Evolutionary conservation across 1,140 invertebrate genomes (phyloP).

Genomic region (Drepana arcuata): DNA sequence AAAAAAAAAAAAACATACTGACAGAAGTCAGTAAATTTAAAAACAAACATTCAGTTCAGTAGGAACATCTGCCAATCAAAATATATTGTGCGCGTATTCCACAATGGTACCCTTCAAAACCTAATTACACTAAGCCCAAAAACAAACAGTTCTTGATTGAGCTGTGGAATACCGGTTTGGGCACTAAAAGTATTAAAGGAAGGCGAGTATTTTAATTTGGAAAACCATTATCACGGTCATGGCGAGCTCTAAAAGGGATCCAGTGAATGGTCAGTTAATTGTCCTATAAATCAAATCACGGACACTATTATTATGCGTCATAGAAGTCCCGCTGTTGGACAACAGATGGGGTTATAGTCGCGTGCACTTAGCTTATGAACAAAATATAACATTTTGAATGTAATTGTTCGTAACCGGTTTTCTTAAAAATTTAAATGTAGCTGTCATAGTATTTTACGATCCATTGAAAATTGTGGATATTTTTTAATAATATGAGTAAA

Average conservation of each 20-base stretch:
- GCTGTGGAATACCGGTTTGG: constrained; percentile 37
- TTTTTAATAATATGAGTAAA: too few relatives aligned
- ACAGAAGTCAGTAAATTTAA: constrained; percentile 32
- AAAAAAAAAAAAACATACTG: constrained; percentile 6
- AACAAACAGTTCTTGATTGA: constrained; percentile 61
- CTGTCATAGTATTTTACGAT: constrained; percentile 32
- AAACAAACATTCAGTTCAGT: constrained; percentile 24
- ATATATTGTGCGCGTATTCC: neutral
- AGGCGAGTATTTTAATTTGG: constrained; percentile 47
- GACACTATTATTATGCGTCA: constrained; percentile 12
- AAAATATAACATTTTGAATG: neutral
- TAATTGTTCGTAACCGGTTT: constrained; percentile 31
- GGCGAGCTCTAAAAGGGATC: constrained; percentile 25
- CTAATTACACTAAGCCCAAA: constrained; percentile 47
- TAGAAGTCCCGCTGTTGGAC: constrained; percentile 16
- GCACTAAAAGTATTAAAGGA: constrained; percentile 27
- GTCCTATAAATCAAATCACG: constrained; percentile 51
- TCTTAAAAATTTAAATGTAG: constrained; percentile 15
- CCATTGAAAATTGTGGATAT: too few relatives aligned
- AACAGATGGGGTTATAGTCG: constrained; percentile 39
- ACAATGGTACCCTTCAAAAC: constrained; percentile 21
- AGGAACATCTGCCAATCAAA: neutral
- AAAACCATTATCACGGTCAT: constrained; percentile 44
- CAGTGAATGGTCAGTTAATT: constrained; percentile 66
- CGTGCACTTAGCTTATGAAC: constrained; percentile 30